These are phyloP conservation scores for Liposcelis brunnea DNA, from an alignment of 2,888 invertebrate genomes.

Conservation along the genomic window DNA sequence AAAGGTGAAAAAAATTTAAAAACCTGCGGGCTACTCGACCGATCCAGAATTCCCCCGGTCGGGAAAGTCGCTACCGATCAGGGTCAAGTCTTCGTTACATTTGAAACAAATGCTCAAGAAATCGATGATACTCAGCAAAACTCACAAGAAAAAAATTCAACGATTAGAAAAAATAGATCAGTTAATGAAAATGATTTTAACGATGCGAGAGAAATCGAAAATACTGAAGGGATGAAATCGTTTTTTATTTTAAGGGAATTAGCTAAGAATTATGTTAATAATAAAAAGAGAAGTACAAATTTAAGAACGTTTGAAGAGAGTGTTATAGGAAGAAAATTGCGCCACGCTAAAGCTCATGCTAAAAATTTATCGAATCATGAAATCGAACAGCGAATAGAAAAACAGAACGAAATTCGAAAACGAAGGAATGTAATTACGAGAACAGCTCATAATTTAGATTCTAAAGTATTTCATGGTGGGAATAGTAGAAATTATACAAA, in stretches of 20 bases:
- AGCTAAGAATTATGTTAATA: constrained; percentile 15
- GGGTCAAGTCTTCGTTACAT: constrained; percentile 38
- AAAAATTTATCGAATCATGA: not conserved
- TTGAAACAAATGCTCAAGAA: constrained; percentile 37
- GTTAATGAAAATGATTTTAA: not conserved
- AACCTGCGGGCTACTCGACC: constrained; percentile 60
- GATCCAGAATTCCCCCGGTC: constrained; percentile 39
- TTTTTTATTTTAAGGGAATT: not conserved
- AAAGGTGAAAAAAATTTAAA: constrained; percentile 59
- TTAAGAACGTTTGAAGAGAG: not conserved
- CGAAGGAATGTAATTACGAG: not conserved
- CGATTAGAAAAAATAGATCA: constrained; percentile 10
- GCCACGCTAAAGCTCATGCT: not conserved
- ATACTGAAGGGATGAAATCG: not conserved
- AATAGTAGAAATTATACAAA: constrained; percentile 25
- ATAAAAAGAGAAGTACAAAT: constrained; percentile 7
- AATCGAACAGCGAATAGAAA: not conserved
- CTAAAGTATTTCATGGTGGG: constrained; percentile 7
- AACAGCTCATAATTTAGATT: constrained; percentile 2
- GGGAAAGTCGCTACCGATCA: constrained; percentile 40
- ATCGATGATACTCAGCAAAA: constrained; percentile 17
- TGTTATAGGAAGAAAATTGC: not conserved
- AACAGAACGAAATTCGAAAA: not conserved
- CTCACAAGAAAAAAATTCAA: not conserved
- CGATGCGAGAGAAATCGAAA: not conserved